Percentiles rank a stretch among this genome's conserved stretches.
phyloP scores from a whole-genome alignment of 2,888 invertebrate genomes.

The Drosophila subsilvestris region DNA sequence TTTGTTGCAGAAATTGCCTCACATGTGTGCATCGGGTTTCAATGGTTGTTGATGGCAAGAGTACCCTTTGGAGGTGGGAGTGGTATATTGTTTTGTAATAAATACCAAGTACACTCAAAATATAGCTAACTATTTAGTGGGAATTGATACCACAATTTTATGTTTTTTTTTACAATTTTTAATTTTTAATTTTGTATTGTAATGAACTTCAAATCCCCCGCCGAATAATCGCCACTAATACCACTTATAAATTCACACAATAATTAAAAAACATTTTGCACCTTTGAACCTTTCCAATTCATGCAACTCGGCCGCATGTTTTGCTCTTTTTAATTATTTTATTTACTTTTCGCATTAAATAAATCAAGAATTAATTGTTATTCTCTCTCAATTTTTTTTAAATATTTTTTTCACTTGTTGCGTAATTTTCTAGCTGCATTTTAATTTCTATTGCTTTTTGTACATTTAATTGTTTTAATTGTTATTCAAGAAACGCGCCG shows the following conservation, averaged over 20 bases:
- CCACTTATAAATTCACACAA: no score
- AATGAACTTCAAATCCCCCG: no score
- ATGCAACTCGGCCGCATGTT: conserved; percentile 37
- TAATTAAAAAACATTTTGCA: not conserved
- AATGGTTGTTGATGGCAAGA: no score
- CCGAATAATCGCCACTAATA: no score
- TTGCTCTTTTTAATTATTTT: conserved; percentile 25
- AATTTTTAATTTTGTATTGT: no score
- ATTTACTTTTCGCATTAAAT: not conserved
- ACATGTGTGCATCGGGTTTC: conserved; percentile 9
- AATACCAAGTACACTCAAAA: no score
- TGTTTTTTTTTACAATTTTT: no score
- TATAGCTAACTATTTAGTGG: no score
- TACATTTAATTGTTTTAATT: conserved; percentile 53
- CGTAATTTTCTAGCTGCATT: conserved; percentile 22
- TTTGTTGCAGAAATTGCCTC: conserved; percentile 22
- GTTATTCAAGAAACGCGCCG: conserved; percentile 71
- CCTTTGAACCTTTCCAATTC: not conserved
- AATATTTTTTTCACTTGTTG: conserved; percentile 51
- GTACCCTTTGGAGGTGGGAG: no score
- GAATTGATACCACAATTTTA: no score
- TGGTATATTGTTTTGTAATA: no score
- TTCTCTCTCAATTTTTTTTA: conserved; percentile 17
- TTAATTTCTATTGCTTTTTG: conserved; percentile 12
- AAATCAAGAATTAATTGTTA: not conserved